Evolutionary conservation across 2,888 invertebrate genomes (phyloP).

Genomic region (Pollenia labialis): DNA sequence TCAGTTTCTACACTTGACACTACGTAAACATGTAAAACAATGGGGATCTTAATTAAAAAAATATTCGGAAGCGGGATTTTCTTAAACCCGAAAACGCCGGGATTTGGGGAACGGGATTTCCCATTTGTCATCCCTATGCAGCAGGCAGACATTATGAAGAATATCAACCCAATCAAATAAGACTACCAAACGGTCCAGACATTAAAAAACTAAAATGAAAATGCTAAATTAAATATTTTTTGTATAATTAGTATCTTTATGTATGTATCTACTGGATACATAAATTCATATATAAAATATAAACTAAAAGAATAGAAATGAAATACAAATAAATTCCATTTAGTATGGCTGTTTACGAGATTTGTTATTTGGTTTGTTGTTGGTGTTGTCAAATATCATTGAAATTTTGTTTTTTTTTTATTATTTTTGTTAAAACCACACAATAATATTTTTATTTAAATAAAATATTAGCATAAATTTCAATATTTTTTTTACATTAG

Average conservation of each 20-base stretch:
- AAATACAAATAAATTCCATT: constrained; percentile 45
- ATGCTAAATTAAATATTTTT: not conserved
- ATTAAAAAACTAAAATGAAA: not conserved
- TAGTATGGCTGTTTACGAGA: constrained; percentile 26
- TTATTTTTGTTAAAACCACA: constrained; percentile 27
- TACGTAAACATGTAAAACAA: too few species aligned
- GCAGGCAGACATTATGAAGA: constrained; percentile 22
- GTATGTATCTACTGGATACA: too few species aligned
- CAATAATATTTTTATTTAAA: constrained; percentile 10
- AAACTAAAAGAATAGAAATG: not conserved
- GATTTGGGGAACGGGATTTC: too few species aligned
- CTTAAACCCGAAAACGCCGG: too few species aligned
- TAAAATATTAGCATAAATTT: constrained; percentile 40
- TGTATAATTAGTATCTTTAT: too few species aligned
- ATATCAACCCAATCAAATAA: constrained; percentile 29
- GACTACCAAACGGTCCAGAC: constrained; percentile 43
- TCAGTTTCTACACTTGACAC: too few species aligned
- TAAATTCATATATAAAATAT: too few species aligned
- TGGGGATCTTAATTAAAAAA: too few species aligned
- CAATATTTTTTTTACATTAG: constrained; percentile 4
- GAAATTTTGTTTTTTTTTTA: constrained; percentile 44
- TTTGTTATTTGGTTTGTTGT: constrained; percentile 20
- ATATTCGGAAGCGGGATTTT: too few species aligned
- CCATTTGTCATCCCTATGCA: not conserved
- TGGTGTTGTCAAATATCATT: constrained; percentile 30